Base-by-base conservation (phyloP, 2,113 vertebrate species). In the Odocoileus hemionus region DNA sequence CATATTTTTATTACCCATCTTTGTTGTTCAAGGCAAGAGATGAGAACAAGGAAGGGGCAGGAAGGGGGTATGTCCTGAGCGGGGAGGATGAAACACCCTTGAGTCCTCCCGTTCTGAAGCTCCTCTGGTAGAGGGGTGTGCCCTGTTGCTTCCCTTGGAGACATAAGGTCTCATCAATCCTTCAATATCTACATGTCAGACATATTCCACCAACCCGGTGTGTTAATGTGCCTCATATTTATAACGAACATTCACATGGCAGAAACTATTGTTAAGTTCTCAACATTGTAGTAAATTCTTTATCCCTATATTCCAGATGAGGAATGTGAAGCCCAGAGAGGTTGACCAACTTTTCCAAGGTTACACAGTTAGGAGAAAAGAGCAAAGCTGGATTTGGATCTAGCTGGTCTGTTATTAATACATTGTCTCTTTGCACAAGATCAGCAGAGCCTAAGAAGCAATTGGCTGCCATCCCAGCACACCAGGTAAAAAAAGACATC, bases 341-440 rank as follows among this genome's bases (percentile, higher is more conserved):
- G 30, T 25, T 84, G 78, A 33, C 11, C 47, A 9, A 36, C 28
- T 45, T 61, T 80, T 57, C 43, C n/a, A 82, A 57, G 12, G 74
- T 36, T 89, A 61, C 61, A 64, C 33, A 90, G 60, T 79, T 58
- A 55, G 55, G 43, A 55, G 55, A 43, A 64, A 86, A 86, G 83
- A 67, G 45, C 70, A 83, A 64, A 76, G 91, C 23, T 79, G 30
- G 21, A 4, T 88, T 89, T 60, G 50, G 17, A n/a, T 2, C 36
- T 23, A 12, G 52, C 57, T 61, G 58, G 14, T 70, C 33, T 61
- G 58, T n/a, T 39, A 14, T 76, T 76, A 76, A 76, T 76, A 1
- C 54, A 4, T 28, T 39, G 64, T n/a, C 36, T 86, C 79, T 86
- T 92, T 50, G 92, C 25, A 43, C 21, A 39, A 74, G 64, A 58